Conservation (phyloP, 2,888 invertebrate species). For the Aricia artaxerxes region DNA sequence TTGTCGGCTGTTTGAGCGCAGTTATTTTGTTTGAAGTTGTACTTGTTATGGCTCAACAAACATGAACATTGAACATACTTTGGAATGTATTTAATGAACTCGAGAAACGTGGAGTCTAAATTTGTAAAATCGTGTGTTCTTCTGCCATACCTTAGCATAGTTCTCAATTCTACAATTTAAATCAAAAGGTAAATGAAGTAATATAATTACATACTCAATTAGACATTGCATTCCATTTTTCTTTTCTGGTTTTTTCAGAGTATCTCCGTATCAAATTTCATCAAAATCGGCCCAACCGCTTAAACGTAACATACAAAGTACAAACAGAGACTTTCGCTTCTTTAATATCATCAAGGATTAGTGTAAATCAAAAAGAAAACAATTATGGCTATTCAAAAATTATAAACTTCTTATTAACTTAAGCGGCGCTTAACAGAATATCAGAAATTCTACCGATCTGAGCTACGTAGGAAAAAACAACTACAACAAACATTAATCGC, state of each 20-base stretch:
- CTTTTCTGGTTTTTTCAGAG: too few species aligned
- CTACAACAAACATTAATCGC: background rate
- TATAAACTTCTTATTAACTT: background rate
- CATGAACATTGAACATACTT: conserved; percentile 16
- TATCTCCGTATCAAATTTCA: too few species aligned
- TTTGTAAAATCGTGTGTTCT: background rate
- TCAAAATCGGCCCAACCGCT: too few species aligned
- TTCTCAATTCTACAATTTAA: background rate
- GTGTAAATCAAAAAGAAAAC: too few species aligned
- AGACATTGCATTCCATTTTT: too few species aligned
- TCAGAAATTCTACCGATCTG: background rate
- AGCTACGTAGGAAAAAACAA: background rate
- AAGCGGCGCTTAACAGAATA: background rate
- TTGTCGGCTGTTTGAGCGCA: conserved; percentile 13
- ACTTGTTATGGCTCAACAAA: conserved; percentile 19
- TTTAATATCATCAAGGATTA: too few species aligned
- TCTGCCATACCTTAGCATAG: background rate
- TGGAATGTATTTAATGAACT: conserved; percentile 12
- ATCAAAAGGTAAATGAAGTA: background rate
- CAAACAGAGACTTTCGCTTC: too few species aligned
- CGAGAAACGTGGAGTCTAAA: background rate
- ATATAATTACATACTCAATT: too few species aligned
- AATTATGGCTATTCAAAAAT: too few species aligned
- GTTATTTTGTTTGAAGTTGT: conserved; percentile 23
- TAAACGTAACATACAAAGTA: too few species aligned